Evolutionary conservation across 1,140 invertebrate species (phyloP).

Genomic region (Catajapyx aquilonaris): DNA sequence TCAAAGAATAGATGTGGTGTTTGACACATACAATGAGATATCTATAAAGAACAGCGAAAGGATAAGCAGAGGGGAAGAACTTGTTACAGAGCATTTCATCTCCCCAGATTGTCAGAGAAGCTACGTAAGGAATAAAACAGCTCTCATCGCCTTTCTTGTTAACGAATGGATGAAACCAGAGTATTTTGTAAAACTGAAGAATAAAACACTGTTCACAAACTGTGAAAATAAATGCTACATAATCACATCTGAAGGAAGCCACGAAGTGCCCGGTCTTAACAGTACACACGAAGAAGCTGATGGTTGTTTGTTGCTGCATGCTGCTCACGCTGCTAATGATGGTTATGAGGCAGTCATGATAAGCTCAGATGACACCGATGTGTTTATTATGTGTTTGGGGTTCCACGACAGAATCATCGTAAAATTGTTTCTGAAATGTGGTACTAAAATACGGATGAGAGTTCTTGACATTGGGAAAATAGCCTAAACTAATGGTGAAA

Average conservation of each 20-base stretch:
- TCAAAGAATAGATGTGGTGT: constrained; percentile 1
- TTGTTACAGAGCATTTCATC: too few species aligned
- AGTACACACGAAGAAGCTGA: background rate
- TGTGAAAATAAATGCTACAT: background rate
- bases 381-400: constrained; percentile 1
- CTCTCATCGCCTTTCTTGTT: too few species aligned
- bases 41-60: too few species aligned
- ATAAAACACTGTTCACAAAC: constrained; percentile 1
- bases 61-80: too few species aligned
- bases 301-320: too few species aligned
- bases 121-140: too few species aligned
- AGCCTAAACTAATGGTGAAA: too few species aligned
- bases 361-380: constrained; percentile 1
- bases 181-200: background rate
- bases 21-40: background rate
- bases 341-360: constrained; percentile 1
- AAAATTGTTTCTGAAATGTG: too few species aligned
- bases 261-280: constrained; percentile 1
- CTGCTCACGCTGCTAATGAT: background rate
- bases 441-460: too few species aligned
- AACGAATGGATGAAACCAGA: constrained; percentile 1
- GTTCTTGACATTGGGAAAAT: too few species aligned
- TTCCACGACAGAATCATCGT: constrained; percentile 1
- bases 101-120: too few species aligned
- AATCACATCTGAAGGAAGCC: background rate